A percentile compares a stretch with the other conserved stretches of the same genome.
These are phyloP conservation scores for Aegithalos caudatus DNA, from an alignment of 2,113 vertebrate species.

Conservation along the genomic window DNA sequence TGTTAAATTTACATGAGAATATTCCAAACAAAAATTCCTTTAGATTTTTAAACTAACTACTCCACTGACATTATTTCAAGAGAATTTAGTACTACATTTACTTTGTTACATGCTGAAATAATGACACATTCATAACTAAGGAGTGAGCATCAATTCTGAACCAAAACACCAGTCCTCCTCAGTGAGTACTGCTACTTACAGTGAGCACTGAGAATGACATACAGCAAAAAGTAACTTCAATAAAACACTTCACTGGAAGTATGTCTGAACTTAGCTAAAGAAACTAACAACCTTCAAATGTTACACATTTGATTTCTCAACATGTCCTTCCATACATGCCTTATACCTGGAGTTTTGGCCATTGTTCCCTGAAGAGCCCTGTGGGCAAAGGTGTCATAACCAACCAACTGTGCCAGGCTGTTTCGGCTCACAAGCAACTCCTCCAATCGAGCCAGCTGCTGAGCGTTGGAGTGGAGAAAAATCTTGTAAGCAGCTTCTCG, in stretches of 20 bases:
- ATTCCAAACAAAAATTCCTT: not conserved
- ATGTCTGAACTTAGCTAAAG: not conserved
- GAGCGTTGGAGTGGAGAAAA: conserved; percentile 86
- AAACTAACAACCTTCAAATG: not conserved
- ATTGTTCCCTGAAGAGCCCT: conserved; percentile 93
- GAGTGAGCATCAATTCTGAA: not conserved
- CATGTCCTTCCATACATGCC: not conserved
- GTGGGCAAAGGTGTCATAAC: conserved; percentile 88
- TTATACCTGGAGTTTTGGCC: conserved; percentile 88
- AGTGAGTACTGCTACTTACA: not conserved
- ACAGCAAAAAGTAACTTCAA: not conserved
- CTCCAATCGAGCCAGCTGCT: conserved; percentile 82
- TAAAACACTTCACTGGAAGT: not conserved
- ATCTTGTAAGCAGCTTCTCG: conserved; percentile 94
- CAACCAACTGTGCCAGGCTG: conserved; percentile 87
- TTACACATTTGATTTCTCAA: not conserved
- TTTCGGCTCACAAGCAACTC: conserved; percentile 85
- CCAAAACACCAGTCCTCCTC: not conserved
- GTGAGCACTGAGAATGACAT: not conserved
- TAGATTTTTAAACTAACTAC: not conserved
- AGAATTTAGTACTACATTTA: not conserved
- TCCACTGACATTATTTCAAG: not conserved
- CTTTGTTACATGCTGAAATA: not conserved
- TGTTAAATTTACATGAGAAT: not conserved
- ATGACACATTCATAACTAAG: not conserved